A percentile compares a stretch with the other conserved stretches of the same genome.
These are phyloP conservation scores for Prinia subflava DNA, from an alignment of 2,113 vertebrate genomes.

Conservation along the genomic window DNA sequence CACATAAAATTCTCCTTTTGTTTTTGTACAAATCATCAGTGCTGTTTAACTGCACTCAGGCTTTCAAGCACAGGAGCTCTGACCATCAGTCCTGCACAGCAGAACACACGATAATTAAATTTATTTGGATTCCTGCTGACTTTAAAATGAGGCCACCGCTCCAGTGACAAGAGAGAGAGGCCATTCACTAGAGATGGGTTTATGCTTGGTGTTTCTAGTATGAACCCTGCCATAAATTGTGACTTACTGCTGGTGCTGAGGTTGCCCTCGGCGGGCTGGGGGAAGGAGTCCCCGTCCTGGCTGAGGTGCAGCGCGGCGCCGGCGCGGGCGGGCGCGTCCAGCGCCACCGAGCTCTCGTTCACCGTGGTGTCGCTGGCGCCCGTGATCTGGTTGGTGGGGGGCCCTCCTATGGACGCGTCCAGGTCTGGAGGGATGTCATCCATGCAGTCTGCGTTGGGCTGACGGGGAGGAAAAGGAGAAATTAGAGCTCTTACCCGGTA, in stretches of 20 bases:
- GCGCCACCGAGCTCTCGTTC: constrained; percentile 88
- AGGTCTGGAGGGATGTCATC: constrained; percentile 89
- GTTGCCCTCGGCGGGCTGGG: constrained; percentile 76
- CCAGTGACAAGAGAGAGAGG: background rate
- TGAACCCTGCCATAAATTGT: background rate
- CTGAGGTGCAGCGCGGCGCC: constrained; percentile 80
- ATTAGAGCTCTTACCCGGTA: background rate
- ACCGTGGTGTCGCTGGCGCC: constrained; percentile 88
- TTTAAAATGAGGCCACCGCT: background rate
- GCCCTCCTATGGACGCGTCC: constrained; percentile 83
- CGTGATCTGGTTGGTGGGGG: constrained; percentile 84
- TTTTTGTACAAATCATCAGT: background rate
- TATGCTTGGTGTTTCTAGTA: background rate
- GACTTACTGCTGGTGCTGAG: constrained; percentile 87
- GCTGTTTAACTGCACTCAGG: background rate
- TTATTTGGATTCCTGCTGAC: background rate
- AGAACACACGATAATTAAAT: background rate
- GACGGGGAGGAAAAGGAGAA: background rate
- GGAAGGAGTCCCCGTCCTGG: constrained; percentile 73
- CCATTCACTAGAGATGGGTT: rapidly evolving
- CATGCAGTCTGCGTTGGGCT: constrained; percentile 89
- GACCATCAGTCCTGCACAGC: background rate
- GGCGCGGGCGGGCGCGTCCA: constrained; percentile 78
- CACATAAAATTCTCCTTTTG: background rate
- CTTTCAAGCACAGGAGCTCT: background rate